phyloP scores from a whole-genome alignment of 2,113 vertebrate genomes.

The Lophochroa leadbeateri region DNA sequence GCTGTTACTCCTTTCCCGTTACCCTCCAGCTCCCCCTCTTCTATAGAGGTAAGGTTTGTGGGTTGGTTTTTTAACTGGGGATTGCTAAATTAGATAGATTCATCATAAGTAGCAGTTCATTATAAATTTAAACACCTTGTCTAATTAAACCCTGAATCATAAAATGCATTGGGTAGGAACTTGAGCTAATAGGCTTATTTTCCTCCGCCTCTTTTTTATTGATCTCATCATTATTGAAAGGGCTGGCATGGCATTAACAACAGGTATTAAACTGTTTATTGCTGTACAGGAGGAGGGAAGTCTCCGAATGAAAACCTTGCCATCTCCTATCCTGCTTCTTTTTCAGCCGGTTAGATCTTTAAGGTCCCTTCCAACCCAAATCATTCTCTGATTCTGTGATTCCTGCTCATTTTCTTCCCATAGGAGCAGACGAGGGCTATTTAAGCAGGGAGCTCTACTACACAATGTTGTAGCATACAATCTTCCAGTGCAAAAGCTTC shows the following conservation, averaged over 20 bases:
- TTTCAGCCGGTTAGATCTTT: not conserved
- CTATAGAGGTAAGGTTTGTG: conserved; percentile 79
- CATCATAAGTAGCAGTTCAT: conserved; percentile 11
- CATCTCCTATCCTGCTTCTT: not conserved
- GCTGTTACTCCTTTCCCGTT: conserved; percentile 84
- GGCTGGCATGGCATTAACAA: not conserved
- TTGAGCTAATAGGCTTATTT: not conserved
- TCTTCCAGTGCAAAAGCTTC: not conserved
- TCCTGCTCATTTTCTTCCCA: not conserved
- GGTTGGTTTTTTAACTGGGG: not conserved
- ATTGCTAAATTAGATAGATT: not conserved
- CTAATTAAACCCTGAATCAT: not conserved
- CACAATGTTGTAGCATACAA: not conserved
- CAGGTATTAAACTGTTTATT: not conserved
- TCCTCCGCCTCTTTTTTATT: not conserved
- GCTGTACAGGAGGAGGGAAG: not conserved
- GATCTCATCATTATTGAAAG: not conserved
- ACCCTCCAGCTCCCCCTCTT: conserved; percentile 73
- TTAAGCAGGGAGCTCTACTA: not conserved
- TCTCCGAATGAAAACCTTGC: not conserved
- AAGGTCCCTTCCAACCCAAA: not conserved
- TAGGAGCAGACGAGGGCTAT: not conserved
- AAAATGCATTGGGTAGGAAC: not conserved
- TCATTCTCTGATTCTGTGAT: not conserved
- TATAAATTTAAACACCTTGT: not conserved